Evolutionary conservation across 2,797 vertebrate species (phyloP).

Genomic region (Mionectes olivaceus): DNA sequence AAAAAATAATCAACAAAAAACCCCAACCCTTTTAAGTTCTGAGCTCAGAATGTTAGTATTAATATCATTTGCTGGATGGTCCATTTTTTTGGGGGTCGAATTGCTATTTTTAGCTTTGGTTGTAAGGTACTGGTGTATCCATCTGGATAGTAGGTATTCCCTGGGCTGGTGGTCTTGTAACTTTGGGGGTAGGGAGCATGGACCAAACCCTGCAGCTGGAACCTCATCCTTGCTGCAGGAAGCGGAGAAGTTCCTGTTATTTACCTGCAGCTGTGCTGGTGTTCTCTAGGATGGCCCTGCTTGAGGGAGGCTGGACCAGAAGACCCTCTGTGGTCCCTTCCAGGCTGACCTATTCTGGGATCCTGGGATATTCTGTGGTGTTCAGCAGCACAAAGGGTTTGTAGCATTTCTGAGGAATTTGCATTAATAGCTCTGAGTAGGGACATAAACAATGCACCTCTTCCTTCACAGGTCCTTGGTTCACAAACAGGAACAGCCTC

Average conservation of each 20-base stretch:
- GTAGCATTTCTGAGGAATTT: background rate
- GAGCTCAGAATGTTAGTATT: background rate
- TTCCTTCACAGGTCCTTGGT: background rate
- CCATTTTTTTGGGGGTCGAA: background rate
- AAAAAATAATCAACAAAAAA: background rate
- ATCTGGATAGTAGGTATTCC: background rate
- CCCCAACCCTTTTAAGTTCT: background rate
- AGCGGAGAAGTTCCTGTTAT: background rate
- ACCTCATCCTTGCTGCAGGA: background rate
- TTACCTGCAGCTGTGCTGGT: background rate
- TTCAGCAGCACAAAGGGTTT: background rate
- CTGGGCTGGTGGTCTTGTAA: background rate
- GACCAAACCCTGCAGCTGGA: background rate
- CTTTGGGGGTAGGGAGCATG: fast-evolving
- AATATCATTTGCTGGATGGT: background rate
- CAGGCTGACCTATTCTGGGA: background rate
- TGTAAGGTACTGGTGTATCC: background rate
- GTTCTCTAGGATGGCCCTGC: background rate
- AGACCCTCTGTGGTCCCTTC: background rate
- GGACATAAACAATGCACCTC: background rate
- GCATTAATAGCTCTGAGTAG: background rate
- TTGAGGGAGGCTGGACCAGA: background rate
- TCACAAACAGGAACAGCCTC: background rate
- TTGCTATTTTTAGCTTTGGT: background rate
- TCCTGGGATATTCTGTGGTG: background rate